phyloP scores from a whole-genome alignment of 2,888 invertebrate species.

The Tanytarsus gracilentus region DNA sequence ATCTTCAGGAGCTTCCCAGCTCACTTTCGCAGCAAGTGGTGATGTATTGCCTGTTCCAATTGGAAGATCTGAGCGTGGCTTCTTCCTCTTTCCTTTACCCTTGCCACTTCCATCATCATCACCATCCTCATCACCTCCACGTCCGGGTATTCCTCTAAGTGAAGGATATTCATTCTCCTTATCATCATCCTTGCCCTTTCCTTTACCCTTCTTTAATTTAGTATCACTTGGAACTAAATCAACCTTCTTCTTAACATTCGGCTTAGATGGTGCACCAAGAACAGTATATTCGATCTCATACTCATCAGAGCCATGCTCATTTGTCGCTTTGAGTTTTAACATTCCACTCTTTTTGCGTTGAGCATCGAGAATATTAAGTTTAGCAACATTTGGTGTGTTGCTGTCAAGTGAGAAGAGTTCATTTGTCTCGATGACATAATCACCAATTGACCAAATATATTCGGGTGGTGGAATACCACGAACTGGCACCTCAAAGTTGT shows the following conservation, averaged over 20 bases:
- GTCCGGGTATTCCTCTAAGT: conserved; percentile 8
- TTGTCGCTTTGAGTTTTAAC: conserved; percentile 86
- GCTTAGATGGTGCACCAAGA: conserved; percentile 50
- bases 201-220: conserved; percentile 17
- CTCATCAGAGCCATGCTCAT: conserved; percentile 87
- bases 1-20: conserved; percentile 79
- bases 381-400: conserved; percentile 53
- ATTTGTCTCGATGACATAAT: conserved; percentile 59
- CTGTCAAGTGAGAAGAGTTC: conserved; percentile 57
- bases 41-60: conserved; percentile 18
- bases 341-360: conserved; percentile 78
- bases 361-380: conserved; percentile 69
- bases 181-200: conserved; percentile 13
- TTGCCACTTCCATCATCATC: conserved; percentile 21
- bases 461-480: conserved; percentile 95
- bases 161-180: conserved; percentile 26
- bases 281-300: conserved; percentile 88
- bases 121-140: conserved; percentile 16
- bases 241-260: conserved; percentile 31
- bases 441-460: conserved; percentile 59
- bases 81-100: conserved; percentile 28
- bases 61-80: conserved; percentile 17
- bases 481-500: conserved; percentile 88
- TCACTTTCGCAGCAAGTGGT: conserved; percentile 43
- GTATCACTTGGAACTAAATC: conserved; percentile 18